A percentile compares a stretch with the other conserved stretches of the same genome.
Conservation (phyloP, 1,140 invertebrate species). For the Apis dorsata region DNA sequence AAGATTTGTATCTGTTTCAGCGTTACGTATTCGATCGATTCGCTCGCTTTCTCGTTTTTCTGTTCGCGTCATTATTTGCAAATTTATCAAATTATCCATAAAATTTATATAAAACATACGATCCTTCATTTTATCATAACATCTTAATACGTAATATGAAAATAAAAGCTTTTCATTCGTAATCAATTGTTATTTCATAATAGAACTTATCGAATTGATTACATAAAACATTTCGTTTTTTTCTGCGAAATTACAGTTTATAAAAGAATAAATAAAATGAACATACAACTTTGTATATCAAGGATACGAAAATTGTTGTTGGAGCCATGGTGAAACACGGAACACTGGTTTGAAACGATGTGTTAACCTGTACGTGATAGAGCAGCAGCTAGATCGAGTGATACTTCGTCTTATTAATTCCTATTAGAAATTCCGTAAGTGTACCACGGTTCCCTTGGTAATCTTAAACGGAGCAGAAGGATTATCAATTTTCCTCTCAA, state of each 20-base stretch:
- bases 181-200: too few species aligned
- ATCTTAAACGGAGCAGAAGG: background rate
- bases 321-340: background rate
- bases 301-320: background rate
- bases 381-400: background rate
- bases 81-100: background rate
- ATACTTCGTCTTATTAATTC: background rate
- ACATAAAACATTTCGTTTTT: too few species aligned
- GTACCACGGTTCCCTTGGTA: background rate
- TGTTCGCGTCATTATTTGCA: background rate
- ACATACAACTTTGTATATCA: too few species aligned
- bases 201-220: too few species aligned
- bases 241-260: too few species aligned
- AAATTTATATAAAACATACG: too few species aligned
- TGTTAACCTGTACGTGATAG: conserved; percentile 14
- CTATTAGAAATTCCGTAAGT: conserved; percentile 1
- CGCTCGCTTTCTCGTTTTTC: background rate
- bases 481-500: background rate
- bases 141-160: too few species aligned
- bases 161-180: too few species aligned
- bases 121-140: too few species aligned
- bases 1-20: conserved; percentile 6
- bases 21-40: conserved; percentile 5
- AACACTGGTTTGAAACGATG: conserved; percentile 5
- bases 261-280: too few species aligned